phyloP scores from a whole-genome alignment of 2,888 invertebrate genomes.

The Leptinotarsa rubiginosa region DNA sequence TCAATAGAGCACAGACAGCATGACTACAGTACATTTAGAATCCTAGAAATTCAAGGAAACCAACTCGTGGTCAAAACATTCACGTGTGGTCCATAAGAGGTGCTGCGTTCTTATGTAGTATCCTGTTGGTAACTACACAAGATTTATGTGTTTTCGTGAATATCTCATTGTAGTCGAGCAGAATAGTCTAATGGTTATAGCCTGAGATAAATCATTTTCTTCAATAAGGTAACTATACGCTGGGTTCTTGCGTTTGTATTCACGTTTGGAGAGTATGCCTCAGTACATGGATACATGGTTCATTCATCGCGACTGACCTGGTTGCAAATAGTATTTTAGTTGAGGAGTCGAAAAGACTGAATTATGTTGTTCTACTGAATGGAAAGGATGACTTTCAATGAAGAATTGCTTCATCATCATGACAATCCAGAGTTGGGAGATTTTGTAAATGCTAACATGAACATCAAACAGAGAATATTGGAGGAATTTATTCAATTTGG shows the following conservation, averaged over 20 bases:
- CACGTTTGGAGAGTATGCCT: constrained; percentile 13
- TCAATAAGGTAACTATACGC: constrained; percentile 26
- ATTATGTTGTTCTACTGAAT: not conserved
- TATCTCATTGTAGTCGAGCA: constrained; percentile 31
- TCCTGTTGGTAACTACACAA: constrained; percentile 43
- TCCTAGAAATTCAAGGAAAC: constrained; percentile 32
- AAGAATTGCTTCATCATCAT: not conserved
- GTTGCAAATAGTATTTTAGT: not conserved
- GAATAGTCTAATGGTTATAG: constrained; percentile 38
- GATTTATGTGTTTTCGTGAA: constrained; percentile 51
- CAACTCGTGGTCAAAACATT: constrained; percentile 48
- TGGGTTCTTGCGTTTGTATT: constrained; percentile 25
- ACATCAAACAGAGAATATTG: no score
- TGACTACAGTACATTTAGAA: constrained; percentile 28
- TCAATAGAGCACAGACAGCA: constrained; percentile 27
- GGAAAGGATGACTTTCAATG: not conserved
- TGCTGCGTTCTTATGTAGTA: constrained; percentile 25
- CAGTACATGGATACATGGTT: not conserved
- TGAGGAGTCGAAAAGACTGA: not conserved
- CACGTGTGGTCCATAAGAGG: constrained; percentile 48
- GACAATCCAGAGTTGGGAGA: not conserved
- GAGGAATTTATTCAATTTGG: no score
- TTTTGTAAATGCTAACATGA: not conserved
- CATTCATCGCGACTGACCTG: not conserved
- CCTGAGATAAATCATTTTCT: constrained; percentile 38